These are phyloP conservation scores for Micrastur ruficollis DNA, from an alignment of 2,797 vertebrate species.

Conservation along the genomic window DNA sequence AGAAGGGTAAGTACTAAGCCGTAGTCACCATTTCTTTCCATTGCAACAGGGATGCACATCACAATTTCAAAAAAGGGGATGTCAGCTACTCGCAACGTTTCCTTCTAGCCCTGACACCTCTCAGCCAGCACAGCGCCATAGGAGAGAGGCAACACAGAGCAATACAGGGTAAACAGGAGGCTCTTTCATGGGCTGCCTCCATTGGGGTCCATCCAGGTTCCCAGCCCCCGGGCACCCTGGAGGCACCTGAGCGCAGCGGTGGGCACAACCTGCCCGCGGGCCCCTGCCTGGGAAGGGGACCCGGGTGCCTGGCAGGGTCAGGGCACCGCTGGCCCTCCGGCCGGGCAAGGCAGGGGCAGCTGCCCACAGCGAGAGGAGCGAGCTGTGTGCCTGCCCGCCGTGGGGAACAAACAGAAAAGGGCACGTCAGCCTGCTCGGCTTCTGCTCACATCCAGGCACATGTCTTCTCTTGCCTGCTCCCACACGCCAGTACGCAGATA, in stretches of 20 bases:
- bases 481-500: rapidly evolving
- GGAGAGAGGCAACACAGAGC: not conserved
- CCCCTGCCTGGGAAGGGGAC: not conserved
- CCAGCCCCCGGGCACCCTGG: not conserved
- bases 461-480: not conserved
- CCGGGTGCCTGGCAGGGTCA: rapidly evolving
- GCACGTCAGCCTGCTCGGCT: rapidly evolving
- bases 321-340: rapidly evolving
- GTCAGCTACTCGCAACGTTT: not conserved
- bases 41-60: rapidly evolving
- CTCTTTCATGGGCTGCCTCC: not conserved
- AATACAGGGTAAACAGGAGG: not conserved
- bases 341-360: rapidly evolving
- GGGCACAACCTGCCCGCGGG: rapidly evolving
- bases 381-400: not conserved
- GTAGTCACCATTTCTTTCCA: not conserved
- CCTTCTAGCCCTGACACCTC: not conserved
- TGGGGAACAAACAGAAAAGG: not conserved
- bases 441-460: not conserved
- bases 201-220: not conserved
- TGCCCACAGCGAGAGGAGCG: rapidly evolving
- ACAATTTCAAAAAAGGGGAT: not conserved
- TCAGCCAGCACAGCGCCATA: not conserved
- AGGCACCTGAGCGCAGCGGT: rapidly evolving
- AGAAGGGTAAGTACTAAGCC: not conserved